Conservation (phyloP, 30 jellyfish, hydroid and myxozoan genomes). For the Pelagia noctiluca region DNA sequence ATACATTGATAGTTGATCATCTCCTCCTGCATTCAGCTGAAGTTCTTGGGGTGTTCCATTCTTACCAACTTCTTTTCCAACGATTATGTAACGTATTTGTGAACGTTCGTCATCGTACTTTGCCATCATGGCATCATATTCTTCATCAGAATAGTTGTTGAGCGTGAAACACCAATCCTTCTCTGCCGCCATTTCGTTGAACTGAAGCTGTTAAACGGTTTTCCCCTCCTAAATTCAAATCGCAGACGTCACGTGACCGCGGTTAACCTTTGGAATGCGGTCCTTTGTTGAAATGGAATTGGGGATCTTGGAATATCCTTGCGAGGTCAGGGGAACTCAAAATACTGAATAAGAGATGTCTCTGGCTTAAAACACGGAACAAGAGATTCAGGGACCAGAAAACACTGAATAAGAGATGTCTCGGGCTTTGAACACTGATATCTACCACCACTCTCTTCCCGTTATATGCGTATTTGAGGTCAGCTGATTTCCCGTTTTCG, state of each 20-base stretch:
- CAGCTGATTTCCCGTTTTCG: conserved; percentile 23
- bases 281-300: background rate
- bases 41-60: conserved; percentile 55
- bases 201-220: background rate
- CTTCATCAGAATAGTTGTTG: no score
- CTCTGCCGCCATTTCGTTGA: background rate
- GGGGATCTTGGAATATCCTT: no score
- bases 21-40: no score
- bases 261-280: background rate
- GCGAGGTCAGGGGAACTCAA: no score
- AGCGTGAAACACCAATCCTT: background rate
- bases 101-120: background rate
- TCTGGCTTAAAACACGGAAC: no score
- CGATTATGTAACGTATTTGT: background rate
- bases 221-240: background rate
- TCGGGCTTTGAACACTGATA: no score
- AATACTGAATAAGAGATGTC: no score
- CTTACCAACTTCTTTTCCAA: conserved; percentile 38
- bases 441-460: no score
- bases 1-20: no score
- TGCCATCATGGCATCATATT: no score
- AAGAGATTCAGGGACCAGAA: no score
- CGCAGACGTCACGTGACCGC: background rate
- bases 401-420: no score
- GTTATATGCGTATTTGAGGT: conserved; percentile 32